Evolutionary conservation across 37 sponge, comb jelly and placozoan species (phyloP).

Genomic region (Haliclona indistincta): DNA sequence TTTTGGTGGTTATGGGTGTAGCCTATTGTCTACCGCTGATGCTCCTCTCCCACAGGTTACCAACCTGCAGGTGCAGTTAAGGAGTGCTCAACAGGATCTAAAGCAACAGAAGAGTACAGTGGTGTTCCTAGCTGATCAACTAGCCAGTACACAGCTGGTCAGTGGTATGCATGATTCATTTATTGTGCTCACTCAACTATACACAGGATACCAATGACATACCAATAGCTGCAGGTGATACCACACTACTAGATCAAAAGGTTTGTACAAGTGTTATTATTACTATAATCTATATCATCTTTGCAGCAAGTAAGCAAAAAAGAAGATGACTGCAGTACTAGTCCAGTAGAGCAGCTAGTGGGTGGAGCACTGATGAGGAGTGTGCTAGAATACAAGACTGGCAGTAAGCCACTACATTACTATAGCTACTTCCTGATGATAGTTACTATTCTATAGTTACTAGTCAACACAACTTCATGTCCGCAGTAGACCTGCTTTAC

Average conservation of each 20-base stretch:
- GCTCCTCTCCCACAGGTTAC: conserved; percentile 9
- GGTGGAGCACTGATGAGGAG: background rate
- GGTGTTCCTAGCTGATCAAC: conserved; percentile 5
- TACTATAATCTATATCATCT: too few species aligned
- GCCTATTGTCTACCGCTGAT: background rate
- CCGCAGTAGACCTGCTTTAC: conserved; percentile 9
- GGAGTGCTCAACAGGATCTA: background rate
- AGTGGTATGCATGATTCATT: too few species aligned
- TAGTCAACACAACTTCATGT: conserved; percentile 16
- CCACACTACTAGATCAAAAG: too few species aligned
- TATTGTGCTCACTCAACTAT: too few species aligned
- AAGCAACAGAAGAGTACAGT: background rate
- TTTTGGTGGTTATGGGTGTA: background rate
- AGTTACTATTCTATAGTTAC: background rate
- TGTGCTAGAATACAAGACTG: conserved; percentile 9
- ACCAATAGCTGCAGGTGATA: too few species aligned
- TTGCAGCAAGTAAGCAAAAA: too few species aligned
- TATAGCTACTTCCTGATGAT: background rate
- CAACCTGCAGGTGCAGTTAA: background rate
- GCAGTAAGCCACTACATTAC: background rate
- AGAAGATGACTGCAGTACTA: too few species aligned
- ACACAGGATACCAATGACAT: too few species aligned
- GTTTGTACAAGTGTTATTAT: too few species aligned
- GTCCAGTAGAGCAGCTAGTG: background rate
- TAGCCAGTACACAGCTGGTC: too few species aligned